phyloP scores from a whole-genome alignment of 1,140 invertebrate species.

The Drosophila yakuba region DNA sequence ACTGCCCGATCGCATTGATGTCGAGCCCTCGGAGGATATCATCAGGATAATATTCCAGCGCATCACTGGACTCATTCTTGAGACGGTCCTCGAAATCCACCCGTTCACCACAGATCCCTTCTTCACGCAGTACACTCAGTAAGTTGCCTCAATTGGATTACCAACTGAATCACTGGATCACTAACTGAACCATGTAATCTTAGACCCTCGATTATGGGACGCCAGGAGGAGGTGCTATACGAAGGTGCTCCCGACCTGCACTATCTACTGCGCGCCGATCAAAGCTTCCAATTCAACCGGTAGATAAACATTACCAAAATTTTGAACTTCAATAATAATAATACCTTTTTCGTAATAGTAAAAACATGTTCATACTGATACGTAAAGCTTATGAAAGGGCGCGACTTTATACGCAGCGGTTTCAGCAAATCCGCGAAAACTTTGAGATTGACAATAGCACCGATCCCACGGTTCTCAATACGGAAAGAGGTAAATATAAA shows the following conservation, averaged over 20 bases:
- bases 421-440: slow-evolving; percentile 88
- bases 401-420: slow-evolving; percentile 88
- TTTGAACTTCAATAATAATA: too few relatives aligned
- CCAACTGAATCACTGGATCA: neutral
- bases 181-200: neutral
- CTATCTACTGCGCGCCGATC: slow-evolving; percentile 86
- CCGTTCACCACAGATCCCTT: slow-evolving; percentile 71
- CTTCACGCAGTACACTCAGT: slow-evolving; percentile 78
- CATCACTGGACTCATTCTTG: slow-evolving; percentile 83
- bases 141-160: neutral
- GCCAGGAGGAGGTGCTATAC: slow-evolving; percentile 87
- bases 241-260: slow-evolving; percentile 86
- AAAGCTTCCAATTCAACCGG: slow-evolving; percentile 85
- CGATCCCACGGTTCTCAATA: slow-evolving; percentile 86
- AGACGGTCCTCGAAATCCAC: slow-evolving; percentile 76
- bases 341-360: slow-evolving; percentile 24
- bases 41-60: slow-evolving; percentile 77
- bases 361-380: slow-evolving; percentile 62
- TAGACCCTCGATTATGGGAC: slow-evolving; percentile 88
- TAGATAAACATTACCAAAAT: slow-evolving; percentile 6
- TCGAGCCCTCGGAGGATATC: slow-evolving; percentile 84
- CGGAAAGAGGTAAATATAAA: slow-evolving; percentile 75
- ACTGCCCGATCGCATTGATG: slow-evolving; percentile 77
- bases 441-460: slow-evolving; percentile 89
- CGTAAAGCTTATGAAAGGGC: slow-evolving; percentile 86